Evolutionary conservation across 2,113 vertebrate genomes (phyloP), one percentile per base, ranked within the genome.

Genomic region (Chionis minor): DNA sequence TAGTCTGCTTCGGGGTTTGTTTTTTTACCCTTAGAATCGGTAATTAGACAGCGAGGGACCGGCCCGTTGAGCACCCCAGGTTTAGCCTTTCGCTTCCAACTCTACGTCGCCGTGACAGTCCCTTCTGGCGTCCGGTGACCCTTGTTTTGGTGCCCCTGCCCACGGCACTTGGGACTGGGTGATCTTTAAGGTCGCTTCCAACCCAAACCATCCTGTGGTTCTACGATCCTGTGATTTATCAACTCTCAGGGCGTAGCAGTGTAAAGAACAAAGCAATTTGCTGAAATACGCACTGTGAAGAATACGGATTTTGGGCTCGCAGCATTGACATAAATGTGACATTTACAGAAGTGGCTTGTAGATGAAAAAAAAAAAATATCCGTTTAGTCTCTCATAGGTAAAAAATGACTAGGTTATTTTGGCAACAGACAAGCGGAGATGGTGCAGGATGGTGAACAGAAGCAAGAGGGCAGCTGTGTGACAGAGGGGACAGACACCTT

Each of bases 241-340:
- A 91, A 14, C 52, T 40, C 24, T 24, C 32, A 13, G 27, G 51
- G 56, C 35, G 10, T 12, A 35, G 10, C 14, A 20, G 10, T 11
- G 21, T 14, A 18, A 65, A 74, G 55, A 71, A 22, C 15, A 58
- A 20, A 38, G 52, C 19, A 38, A 3, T 81, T 45, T 12, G 10
- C 5, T 77, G 20, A 89, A 62, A 78, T 30, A 14, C 0, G 0
- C n/a, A 4, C 17, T 38, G 24, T 2, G 2, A 20, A 54, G 10
- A 54, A 38, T 5, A 18, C 1, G 2, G 6, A 3, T 51, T 81
- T 58, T 58, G 40, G 9, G 35, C 78, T 63, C 49, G 9, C 8
- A 45, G 30, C 22, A 61, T 51, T 42, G 9, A 21, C 0, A 0
- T 30, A 14, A 38, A 30, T 24, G 4, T 40, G 65, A 12, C 5